Evolutionary conservation across 92 coral and sea anemone genomes (phyloP), one percentile per base, ranked within the genome.

Genomic region (Zoanthus solanderi): DNA sequence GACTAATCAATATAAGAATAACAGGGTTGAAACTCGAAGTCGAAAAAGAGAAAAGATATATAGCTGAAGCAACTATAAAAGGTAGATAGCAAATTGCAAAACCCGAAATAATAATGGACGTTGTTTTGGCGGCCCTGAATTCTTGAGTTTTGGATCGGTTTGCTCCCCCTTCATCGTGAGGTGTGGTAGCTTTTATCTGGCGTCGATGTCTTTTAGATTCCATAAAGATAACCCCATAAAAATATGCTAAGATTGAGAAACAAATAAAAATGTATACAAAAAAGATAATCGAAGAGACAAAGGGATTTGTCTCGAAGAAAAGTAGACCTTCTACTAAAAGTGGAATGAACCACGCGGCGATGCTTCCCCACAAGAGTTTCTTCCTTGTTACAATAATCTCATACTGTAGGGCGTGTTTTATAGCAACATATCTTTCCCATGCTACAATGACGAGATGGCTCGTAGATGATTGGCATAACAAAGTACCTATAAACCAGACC

Each of bases 91-190:
- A 73, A 13, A 37, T 73, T 15, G 45, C 1, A 34, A 73, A 11
- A 73, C 52, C 37, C 18, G 16, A 34, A 9, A 73, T 6, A 9
- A 73, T 37, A 5, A 73, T 11, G 29, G 28, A 18, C 6, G 54
- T 73, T 73, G 78, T 73, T 73, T 73, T 73, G 9, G 53, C 57
- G 14, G 56, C 78, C 10, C 17, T 73, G 29, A 73, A 73, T 45
- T 73, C 18, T 66, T 4, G 2, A 14, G 0, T 0, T 34, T 0
- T 66, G 9, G 72, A 66, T 6, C 10, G 29, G 4, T 44, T 15
- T 13, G 7, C 23, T 45, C 13, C 30, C 9, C 18, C 1, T 13
- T 58, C 2, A 5, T 9, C 3, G 75, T 73, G 30, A 3, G 29
- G 78, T 3, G 10, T 15, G 57, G 42, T 37, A 37, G 42, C 42